Evolutionary conservation across 2,113 vertebrate species (phyloP), one percentile per base, ranked within the genome.

Genomic region (Phocoena sinus): DNA sequence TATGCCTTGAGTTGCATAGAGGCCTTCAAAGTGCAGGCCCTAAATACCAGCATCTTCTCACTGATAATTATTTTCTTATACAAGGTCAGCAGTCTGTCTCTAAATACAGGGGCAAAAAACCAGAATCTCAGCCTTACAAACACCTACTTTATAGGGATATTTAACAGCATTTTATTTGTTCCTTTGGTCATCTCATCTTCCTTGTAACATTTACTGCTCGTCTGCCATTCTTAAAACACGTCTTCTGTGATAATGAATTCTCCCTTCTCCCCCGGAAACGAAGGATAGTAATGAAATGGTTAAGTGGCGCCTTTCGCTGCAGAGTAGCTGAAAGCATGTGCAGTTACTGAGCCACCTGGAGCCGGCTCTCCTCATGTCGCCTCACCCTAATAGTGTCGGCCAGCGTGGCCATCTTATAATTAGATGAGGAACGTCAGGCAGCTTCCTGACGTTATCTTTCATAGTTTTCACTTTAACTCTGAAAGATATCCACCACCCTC

Each of bases 401-500:
- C 21, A 5, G 25, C 56, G 1, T 62, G 36, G 56, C 82, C 50
- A 18, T 68, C 89, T 88, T 68, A 68, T 47, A 38, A 68, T 93
- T 53, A 62, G 67, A 70, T 91, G 63, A 92, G 63, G 82, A 92
- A 26, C 56, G 36, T 44, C 53, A 71, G 70, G 33, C 56, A 17
- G 4, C 73, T 90, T 89, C 28, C 68, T 94, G 63, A 71, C 91
- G 38, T 91, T 93, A 56, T 36, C 92, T 94, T 94, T 62, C 53
- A 28, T 0, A 10, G 71, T 89, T 96, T 96, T 84, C 93, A 81
- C 68, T 36, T 36, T 36, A 97, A 95, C 74, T 83, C 73, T 86
- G 97, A 92, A 98, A 97, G 96, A 96, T 92, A 92, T 95, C 76
- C 47, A 92, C 76, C 93, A 95, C 96, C 67, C 92, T 94, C 41